Evolutionary conservation across 2,888 invertebrate species (phyloP).

Genomic region (Folsomia manolachei): DNA sequence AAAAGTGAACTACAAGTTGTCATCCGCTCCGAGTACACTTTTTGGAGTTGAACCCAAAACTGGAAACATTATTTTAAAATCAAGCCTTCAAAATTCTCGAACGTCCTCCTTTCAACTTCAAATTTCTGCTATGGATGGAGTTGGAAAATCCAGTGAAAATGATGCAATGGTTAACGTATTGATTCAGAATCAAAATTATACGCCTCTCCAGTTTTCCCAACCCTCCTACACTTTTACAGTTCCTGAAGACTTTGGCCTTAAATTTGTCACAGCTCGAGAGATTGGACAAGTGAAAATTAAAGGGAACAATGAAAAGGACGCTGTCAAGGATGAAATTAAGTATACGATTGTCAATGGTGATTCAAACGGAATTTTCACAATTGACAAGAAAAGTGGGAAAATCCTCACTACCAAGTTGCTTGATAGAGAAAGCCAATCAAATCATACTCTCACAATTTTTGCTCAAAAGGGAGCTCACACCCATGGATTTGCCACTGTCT

Average conservation of each 20-base stretch:
- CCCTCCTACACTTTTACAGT: slow-evolving; percentile 75
- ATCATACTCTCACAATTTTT: slow-evolving; percentile 74
- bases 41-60: slow-evolving; percentile 76
- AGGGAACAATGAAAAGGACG: slow-evolving; percentile 12
- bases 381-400: slow-evolving; percentile 73
- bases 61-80: slow-evolving; percentile 70
- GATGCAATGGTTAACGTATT: slow-evolving; percentile 79
- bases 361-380: slow-evolving; percentile 70
- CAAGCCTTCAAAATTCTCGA: slow-evolving; percentile 62
- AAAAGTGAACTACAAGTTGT: slow-evolving; percentile 71
- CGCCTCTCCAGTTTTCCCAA: slow-evolving; percentile 67
- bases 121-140: slow-evolving; percentile 77
- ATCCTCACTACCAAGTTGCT: slow-evolving; percentile 75
- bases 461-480: slow-evolving; percentile 73
- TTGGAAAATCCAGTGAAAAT: slow-evolving; percentile 68
- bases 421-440: slow-evolving; percentile 76
- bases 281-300: slow-evolving; percentile 36
- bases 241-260: slow-evolving; percentile 72
- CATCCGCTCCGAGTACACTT: slow-evolving; percentile 69
- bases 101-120: slow-evolving; percentile 70
- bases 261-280: slow-evolving; percentile 53
- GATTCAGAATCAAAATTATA: slow-evolving; percentile 59
- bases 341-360: slow-evolving; percentile 82
- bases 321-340: slow-evolving; percentile 56
- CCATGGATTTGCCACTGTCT: slow-evolving; percentile 74